A percentile compares a stretch with the other conserved stretches of the same genome.
phyloP scores from a whole-genome alignment of 92 coral and sea anemone species.

The Scolanthus callimorphus region DNA sequence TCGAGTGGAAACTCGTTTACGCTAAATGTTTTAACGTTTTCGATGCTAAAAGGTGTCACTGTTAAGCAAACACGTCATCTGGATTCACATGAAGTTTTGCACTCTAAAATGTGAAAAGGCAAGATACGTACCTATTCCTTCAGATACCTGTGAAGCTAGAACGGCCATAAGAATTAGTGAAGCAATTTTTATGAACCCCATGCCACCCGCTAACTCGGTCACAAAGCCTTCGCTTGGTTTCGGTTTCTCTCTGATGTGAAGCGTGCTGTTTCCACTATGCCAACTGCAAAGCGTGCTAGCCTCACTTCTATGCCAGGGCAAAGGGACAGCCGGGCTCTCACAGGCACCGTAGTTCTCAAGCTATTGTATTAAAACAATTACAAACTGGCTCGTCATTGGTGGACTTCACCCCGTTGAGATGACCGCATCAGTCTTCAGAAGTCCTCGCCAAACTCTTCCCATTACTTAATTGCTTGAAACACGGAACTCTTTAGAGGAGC shows the following conservation, averaged over 20 bases:
- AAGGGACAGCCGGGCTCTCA: not conserved
- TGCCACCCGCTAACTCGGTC: not conserved
- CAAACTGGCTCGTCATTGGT: not conserved
- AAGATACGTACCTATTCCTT: too few species aligned
- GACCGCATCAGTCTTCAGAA: slow-evolving; percentile 1
- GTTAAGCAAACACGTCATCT: too few species aligned
- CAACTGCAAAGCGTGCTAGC: not conserved
- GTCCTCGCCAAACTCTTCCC: slow-evolving; percentile 4
- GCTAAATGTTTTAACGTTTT: too few species aligned
- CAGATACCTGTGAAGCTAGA: too few species aligned
- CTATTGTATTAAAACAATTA: not conserved
- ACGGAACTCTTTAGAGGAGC: slow-evolving; percentile 5
- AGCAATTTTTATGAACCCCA: not conserved
- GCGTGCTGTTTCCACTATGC: not conserved
- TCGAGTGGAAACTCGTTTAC: not conserved
- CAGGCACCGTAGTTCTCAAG: not conserved
- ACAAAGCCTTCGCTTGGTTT: not conserved
- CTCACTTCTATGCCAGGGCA: not conserved
- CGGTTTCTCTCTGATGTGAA: too few species aligned
- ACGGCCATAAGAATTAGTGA: too few species aligned
- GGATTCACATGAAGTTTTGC: too few species aligned
- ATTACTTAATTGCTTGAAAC: slow-evolving; percentile 6
- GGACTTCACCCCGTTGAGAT: not conserved
- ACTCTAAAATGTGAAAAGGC: too few species aligned
- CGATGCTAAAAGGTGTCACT: too few species aligned